phyloP scores from a whole-genome alignment of 2,888 invertebrate species.

The Drosophila anceps region DNA sequence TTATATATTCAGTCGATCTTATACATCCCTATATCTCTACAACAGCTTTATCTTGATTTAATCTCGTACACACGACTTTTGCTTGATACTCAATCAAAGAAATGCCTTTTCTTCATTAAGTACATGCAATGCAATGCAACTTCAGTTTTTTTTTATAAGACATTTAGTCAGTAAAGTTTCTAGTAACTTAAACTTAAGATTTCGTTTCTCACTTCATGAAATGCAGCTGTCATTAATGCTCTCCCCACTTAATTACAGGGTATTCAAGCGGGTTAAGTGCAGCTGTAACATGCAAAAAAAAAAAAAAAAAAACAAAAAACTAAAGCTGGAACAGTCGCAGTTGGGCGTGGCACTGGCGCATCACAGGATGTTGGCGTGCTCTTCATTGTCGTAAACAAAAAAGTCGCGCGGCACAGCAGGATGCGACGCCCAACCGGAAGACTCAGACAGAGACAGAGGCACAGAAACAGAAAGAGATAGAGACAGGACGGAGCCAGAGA shows the following conservation, averaged over 20 bases:
- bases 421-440: conserved; percentile 61
- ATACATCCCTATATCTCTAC: too few species aligned
- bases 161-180: background rate
- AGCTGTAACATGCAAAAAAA: conserved; percentile 54
- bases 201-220: background rate
- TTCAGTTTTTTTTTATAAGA: too few species aligned
- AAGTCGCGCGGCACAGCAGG: conserved; percentile 55
- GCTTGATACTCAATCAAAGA: too few species aligned
- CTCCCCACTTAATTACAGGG: conserved; percentile 12
- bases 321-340: conserved; percentile 9
- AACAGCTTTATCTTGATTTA: too few species aligned
- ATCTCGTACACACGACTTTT: too few species aligned
- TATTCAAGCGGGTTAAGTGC: conserved; percentile 74
- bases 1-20: background rate
- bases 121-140: too few species aligned
- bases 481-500: conserved; percentile 32
- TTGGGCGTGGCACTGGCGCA: conserved; percentile 16
- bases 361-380: conserved; percentile 58
- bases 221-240: background rate
- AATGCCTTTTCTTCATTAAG: too few species aligned
- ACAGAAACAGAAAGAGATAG: conserved; percentile 6
- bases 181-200: background rate
- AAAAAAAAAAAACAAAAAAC: conserved; percentile 21
- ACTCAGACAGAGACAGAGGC: conserved; percentile 23
- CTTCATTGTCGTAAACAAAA: conserved; percentile 78